phyloP scores from a whole-genome alignment of 2,888 invertebrate genomes.

The Scaptomyza tumidula region DNA sequence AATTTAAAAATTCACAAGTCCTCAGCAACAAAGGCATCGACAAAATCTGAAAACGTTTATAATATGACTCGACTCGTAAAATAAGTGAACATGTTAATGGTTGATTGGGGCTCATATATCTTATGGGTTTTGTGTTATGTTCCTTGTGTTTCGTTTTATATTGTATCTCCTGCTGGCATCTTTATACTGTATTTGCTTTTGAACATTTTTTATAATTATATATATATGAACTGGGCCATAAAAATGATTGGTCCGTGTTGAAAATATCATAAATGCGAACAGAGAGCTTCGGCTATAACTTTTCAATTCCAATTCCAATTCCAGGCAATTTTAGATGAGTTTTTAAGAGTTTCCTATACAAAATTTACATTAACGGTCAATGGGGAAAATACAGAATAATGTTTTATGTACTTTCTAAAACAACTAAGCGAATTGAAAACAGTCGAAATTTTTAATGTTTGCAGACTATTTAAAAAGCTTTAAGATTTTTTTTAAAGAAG shows the following conservation, averaged over 20 bases:
- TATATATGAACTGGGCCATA: slow-evolving; percentile 46
- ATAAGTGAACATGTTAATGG: slow-evolving; percentile 82
- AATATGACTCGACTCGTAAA: slow-evolving; percentile 72
- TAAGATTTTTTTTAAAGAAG: too few species aligned
- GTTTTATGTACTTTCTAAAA: too few species aligned
- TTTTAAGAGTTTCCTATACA: too few species aligned
- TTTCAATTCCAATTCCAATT: too few species aligned
- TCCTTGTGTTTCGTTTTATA: background rate
- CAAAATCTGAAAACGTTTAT: slow-evolving; percentile 58
- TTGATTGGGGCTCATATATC: slow-evolving; percentile 74
- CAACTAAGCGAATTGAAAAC: too few species aligned
- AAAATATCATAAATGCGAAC: slow-evolving; percentile 61
- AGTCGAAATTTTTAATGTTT: too few species aligned
- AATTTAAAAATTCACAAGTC: slow-evolving; percentile 22
- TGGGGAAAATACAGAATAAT: too few species aligned
- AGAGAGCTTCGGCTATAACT: slow-evolving; percentile 2
- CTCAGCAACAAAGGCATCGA: slow-evolving; percentile 51
- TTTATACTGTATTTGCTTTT: slow-evolving; percentile 46
- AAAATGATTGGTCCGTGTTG: slow-evolving; percentile 74
- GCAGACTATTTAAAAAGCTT: too few species aligned
- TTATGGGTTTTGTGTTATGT: slow-evolving; percentile 27
- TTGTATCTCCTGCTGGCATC: slow-evolving; percentile 26
- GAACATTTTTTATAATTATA: slow-evolving; percentile 42
- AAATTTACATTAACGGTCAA: too few species aligned
- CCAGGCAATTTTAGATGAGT: too few species aligned